These are phyloP conservation scores for Megalurothrips usitatus DNA, from an alignment of 2,888 invertebrate species.

Conservation along the genomic window DNA sequence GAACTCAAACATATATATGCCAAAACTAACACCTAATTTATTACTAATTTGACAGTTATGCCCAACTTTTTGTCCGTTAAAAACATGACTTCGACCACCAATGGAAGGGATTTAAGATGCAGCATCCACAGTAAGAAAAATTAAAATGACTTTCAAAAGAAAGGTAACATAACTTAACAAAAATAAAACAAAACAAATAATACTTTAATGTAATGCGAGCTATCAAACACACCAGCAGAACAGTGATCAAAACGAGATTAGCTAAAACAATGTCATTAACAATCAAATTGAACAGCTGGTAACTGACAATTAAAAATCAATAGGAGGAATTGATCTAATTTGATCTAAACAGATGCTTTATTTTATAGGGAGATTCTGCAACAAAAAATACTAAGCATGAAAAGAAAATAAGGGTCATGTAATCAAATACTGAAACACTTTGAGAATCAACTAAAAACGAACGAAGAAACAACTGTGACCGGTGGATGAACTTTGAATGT, in stretches of 20 bases:
- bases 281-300: not conserved
- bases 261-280: not conserved
- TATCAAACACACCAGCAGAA: not conserved
- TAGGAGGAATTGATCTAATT: not conserved
- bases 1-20: not conserved
- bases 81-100: not conserved
- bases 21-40: constrained; percentile 2
- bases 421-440: too few relatives aligned
- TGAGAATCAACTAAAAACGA: not conserved
- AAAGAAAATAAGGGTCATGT: not conserved
- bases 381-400: not conserved
- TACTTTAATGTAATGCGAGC: not conserved
- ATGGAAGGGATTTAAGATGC: not conserved
- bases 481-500: not conserved
- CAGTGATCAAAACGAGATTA: not conserved
- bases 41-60: not conserved
- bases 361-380: not conserved
- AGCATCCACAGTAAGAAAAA: not conserved
- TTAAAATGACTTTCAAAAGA: not conserved
- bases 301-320: not conserved
- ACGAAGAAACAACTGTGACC: not conserved
- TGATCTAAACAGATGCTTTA: not conserved
- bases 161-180: not conserved
- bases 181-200: constrained; percentile 8
- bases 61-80: not conserved